Percentiles rank a stretch among this genome's conserved stretches.
phyloP scores from a whole-genome alignment of 2,888 invertebrate species.

The Xestia xanthographa region DNA sequence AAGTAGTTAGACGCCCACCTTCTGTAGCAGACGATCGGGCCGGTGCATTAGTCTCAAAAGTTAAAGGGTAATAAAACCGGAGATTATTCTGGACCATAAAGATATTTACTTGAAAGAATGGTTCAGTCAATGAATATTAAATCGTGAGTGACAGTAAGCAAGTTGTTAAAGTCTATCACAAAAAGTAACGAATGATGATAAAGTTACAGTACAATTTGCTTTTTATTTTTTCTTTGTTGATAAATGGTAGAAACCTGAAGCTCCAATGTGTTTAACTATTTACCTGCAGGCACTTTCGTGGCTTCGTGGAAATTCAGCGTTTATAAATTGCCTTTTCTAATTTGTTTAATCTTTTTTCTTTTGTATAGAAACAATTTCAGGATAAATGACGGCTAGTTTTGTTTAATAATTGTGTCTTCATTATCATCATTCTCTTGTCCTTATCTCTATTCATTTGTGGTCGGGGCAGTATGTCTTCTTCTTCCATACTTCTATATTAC shows the following conservation, averaged over 20 bases:
- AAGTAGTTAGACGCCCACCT: slow-evolving; percentile 41
- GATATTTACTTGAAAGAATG: slow-evolving; percentile 25
- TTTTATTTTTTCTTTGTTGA: slow-evolving; percentile 54
- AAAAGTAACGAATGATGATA: slow-evolving; percentile 33
- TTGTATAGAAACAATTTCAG: slow-evolving; percentile 11
- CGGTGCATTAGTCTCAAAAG: slow-evolving; percentile 37
- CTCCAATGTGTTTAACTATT: slow-evolving; percentile 53
- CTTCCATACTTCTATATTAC: too few relatives aligned
- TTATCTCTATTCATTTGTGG: too few relatives aligned
- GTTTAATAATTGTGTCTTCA: not conserved
- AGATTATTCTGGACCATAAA: slow-evolving; percentile 32
- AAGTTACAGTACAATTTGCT: slow-evolving; percentile 35
- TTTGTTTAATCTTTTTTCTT: slow-evolving; percentile 16
- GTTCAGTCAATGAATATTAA: slow-evolving; percentile 26
- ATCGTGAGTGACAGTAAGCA: slow-evolving; percentile 8
- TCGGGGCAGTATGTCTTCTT: too few relatives aligned
- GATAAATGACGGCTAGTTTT: not conserved
- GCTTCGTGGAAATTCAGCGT: slow-evolving; percentile 40
- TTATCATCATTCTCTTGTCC: too few relatives aligned
- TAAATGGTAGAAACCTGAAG: slow-evolving; percentile 52
- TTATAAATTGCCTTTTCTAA: slow-evolving; percentile 38
- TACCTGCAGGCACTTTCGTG: slow-evolving; percentile 37
- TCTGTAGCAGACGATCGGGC: slow-evolving; percentile 13
- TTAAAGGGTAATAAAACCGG: slow-evolving; percentile 44
- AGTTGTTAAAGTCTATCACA: slow-evolving; percentile 26